These are phyloP conservation scores for Platyscapa corneri DNA, from an alignment of 1,140 invertebrate species.

Conservation along the genomic window DNA sequence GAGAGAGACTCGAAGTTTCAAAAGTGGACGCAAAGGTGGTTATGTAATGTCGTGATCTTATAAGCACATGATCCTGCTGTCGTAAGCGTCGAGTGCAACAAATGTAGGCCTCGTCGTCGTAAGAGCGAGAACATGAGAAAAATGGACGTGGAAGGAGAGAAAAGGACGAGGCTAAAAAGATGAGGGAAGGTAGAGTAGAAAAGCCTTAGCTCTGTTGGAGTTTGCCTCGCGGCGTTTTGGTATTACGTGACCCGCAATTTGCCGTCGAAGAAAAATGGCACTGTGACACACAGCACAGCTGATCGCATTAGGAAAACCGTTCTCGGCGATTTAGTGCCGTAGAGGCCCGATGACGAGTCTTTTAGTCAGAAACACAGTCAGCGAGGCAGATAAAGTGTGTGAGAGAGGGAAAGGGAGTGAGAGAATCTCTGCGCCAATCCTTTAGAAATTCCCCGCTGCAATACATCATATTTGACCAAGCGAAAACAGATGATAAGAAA, in stretches of 20 bases:
- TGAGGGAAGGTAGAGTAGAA: constrained; percentile 17
- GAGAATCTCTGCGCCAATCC: constrained; percentile 13
- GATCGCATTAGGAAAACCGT: constrained; percentile 59
- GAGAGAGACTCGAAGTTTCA: neutral
- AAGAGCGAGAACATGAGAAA: neutral
- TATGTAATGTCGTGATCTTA: neutral
- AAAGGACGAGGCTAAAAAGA: neutral
- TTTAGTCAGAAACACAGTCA: neutral
- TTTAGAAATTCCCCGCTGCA: neutral
- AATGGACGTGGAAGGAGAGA: neutral
- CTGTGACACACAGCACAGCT: constrained; percentile 57
- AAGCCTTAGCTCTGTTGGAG: neutral
- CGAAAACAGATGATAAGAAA: constrained; percentile 44
- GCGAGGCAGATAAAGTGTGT: neutral
- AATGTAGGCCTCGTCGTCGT: constrained; percentile 22
- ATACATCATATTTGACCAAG: constrained; percentile 34
- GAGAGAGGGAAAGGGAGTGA: neutral
- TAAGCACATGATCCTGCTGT: neutral
- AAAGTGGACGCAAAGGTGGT: neutral
- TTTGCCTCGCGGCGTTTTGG: constrained; percentile 53
- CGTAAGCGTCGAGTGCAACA: neutral
- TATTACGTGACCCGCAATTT: constrained; percentile 63
- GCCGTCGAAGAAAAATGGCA: constrained; percentile 55
- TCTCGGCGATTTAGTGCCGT: constrained; percentile 41
- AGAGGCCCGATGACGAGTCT: constrained; percentile 16